A percentile compares a stretch with the other conserved stretches of the same genome.
Evolutionary conservation across 2,888 invertebrate genomes (phyloP).

Genomic region (Meteorus cinctellus): DNA sequence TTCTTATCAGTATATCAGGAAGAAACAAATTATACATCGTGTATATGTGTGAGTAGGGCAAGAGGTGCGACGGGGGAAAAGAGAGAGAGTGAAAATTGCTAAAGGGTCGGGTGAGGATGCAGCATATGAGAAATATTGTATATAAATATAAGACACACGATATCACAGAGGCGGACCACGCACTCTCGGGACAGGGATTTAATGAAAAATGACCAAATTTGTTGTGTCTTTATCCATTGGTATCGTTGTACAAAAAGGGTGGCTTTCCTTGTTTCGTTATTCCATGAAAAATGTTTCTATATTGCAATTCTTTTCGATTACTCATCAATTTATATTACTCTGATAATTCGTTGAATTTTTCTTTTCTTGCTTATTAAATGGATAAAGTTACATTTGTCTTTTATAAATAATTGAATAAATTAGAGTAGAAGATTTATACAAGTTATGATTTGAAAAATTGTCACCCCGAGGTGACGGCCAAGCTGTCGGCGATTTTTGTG

Average conservation of each 20-base stretch:
- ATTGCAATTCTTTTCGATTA: constrained; percentile 18
- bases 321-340: not conserved
- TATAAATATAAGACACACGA: constrained; percentile 52
- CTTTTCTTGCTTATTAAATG: not conserved
- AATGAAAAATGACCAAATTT: constrained; percentile 69
- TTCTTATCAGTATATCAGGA: constrained; percentile 3
- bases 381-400: not conserved
- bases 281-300: constrained; percentile 26
- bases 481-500: not conserved
- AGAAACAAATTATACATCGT: constrained; percentile 9
- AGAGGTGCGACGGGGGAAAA: constrained; percentile 30
- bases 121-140: constrained; percentile 59
- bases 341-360: not conserved
- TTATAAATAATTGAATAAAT: not conserved
- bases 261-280: constrained; percentile 45
- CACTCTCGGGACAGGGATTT: constrained; percentile 64
- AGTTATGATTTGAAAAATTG: not conserved
- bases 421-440: not conserved
- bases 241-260: constrained; percentile 36
- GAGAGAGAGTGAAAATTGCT: constrained; percentile 36
- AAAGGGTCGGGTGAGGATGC: constrained; percentile 43
- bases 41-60: not conserved
- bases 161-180: constrained; percentile 55
- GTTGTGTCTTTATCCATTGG: constrained; percentile 58
- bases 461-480: not conserved